Percentiles rank a stretch among this genome's conserved stretches.
phyloP scores from a whole-genome alignment of 1,140 invertebrate genomes.

The Macrostomum lignano region DNA sequence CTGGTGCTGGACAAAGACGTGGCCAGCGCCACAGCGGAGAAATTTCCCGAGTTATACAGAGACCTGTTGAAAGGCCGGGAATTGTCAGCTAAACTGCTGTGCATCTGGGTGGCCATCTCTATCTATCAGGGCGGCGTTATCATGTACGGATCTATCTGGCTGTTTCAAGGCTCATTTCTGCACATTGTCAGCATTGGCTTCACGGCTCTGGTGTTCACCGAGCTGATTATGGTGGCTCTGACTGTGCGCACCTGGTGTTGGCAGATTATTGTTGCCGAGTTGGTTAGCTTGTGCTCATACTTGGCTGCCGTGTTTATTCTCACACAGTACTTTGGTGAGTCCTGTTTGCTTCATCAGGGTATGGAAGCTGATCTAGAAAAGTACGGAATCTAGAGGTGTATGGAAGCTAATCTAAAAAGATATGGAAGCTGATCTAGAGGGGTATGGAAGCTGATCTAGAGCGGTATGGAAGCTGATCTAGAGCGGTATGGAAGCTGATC shows the following conservation, averaged over 20 bases:
- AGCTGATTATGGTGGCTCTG: slow-evolving; percentile 89
- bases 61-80: slow-evolving; percentile 53
- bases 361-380: too few relatives aligned
- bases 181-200: slow-evolving; percentile 97
- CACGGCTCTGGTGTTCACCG: slow-evolving; percentile 77
- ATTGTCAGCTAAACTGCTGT: slow-evolving; percentile 73
- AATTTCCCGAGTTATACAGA: slow-evolving; percentile 87
- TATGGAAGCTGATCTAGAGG: too few relatives aligned
- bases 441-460: too few relatives aligned
- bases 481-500: too few relatives aligned
- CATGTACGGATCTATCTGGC: slow-evolving; percentile 83
- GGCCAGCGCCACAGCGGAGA: slow-evolving; percentile 57
- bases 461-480: too few relatives aligned
- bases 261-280: slow-evolving; percentile 75
- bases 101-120: slow-evolving; percentile 88
- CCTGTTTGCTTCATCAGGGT: too few relatives aligned
- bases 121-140: slow-evolving; percentile 98
- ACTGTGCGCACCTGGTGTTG: slow-evolving; percentile 48
- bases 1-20: slow-evolving; percentile 82
- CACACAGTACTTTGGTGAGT: slow-evolving; percentile 64
- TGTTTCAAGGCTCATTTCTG: slow-evolving; percentile 88
- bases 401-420: too few relatives aligned
- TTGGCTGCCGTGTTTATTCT: slow-evolving; percentile 54
- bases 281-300: slow-evolving; percentile 58
- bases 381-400: too few relatives aligned